Conservation (phyloP, 2,797 vertebrate genomes). For the Neopelma chrysocephalum region DNA sequence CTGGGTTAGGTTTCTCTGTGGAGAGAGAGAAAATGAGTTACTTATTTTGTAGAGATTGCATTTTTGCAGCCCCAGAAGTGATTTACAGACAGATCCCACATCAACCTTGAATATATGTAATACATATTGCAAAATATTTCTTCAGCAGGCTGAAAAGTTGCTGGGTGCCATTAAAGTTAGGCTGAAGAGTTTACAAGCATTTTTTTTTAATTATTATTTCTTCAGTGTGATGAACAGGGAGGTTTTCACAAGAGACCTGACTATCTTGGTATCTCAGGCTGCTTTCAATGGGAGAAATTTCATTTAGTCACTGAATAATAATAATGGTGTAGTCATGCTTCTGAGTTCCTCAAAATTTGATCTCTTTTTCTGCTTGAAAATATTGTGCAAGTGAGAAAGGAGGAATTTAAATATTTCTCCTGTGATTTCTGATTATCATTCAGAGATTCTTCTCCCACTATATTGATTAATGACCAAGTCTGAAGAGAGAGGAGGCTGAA, state of each 20-base stretch:
- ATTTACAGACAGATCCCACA: background rate
- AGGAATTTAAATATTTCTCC: background rate
- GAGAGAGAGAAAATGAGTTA: conserved; percentile 17
- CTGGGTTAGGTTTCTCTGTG: background rate
- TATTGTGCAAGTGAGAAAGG: background rate
- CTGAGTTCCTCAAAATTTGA: background rate
- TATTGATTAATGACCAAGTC: background rate
- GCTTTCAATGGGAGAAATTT: background rate
- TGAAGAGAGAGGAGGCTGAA: background rate
- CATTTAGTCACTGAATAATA: background rate
- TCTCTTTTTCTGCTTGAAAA: background rate
- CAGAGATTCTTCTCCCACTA: background rate
- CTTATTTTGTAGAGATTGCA: conserved; percentile 4
- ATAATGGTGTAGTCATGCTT: background rate
- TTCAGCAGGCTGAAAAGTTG: background rate
- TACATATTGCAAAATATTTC: background rate
- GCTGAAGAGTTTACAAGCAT: background rate
- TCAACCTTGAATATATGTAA: background rate
- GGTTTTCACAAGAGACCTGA: background rate
- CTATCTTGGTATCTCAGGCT: background rate
- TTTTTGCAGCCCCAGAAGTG: conserved; percentile 1
- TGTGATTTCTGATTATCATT: background rate
- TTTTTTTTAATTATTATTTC: background rate
- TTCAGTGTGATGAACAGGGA: background rate
- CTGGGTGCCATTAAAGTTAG: background rate